These are phyloP conservation scores for Arctopsyche grandis DNA, from an alignment of 1,140 invertebrate genomes.

Conservation along the genomic window DNA sequence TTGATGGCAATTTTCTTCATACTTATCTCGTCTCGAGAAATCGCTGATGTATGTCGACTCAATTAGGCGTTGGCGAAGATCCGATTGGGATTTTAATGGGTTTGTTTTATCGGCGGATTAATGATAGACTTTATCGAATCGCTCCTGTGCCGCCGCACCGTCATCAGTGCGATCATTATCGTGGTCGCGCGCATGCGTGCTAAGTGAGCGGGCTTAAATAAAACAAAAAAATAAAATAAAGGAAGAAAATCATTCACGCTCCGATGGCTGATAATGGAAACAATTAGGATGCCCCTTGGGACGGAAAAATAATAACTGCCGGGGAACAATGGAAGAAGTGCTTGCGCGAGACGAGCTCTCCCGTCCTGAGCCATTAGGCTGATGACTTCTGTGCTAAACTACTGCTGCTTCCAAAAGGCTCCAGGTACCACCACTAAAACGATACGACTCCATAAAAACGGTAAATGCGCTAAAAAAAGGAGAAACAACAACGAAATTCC, in stretches of 20 bases:
- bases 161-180: slow-evolving; percentile 5
- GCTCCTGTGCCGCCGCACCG: neutral
- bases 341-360: slow-evolving; percentile 29
- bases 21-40: too few relatives aligned
- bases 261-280: slow-evolving; percentile 51
- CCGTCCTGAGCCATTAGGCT: slow-evolving; percentile 40
- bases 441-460: slow-evolving; percentile 35
- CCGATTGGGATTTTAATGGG: neutral
- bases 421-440: slow-evolving; percentile 26
- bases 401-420: slow-evolving; percentile 24
- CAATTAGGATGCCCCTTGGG: slow-evolving; percentile 52
- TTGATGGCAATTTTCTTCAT: neutral
- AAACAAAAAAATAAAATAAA: neutral
- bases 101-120: neutral
- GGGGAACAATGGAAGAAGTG: slow-evolving; percentile 49
- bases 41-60: too few relatives aligned
- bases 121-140: neutral
- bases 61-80: too few relatives aligned
- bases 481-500: slow-evolving; percentile 3
- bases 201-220: slow-evolving; percentile 27
- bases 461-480: slow-evolving; percentile 6
- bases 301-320: slow-evolving; percentile 53
- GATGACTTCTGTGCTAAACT: slow-evolving; percentile 40
- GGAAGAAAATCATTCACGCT: slow-evolving; percentile 46
- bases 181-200: slow-evolving; percentile 8